Conservation (phyloP, 1,140 invertebrate species). For the Hycleus phaleratus region DNA sequence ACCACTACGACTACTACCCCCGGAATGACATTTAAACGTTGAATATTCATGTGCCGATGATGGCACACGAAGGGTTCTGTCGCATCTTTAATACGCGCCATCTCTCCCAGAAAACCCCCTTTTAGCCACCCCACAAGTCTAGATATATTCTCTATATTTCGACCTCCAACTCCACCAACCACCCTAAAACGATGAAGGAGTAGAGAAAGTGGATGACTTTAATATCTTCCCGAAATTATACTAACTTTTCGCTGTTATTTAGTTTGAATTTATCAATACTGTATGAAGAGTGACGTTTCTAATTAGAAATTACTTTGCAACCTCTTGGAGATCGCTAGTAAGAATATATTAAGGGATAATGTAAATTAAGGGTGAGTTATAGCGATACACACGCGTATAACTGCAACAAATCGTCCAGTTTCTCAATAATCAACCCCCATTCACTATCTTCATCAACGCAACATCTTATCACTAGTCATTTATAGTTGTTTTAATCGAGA, state of each 20-base stretch:
- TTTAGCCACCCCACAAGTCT: background rate
- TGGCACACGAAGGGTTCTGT: slow-evolving; percentile 18
- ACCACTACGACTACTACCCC: background rate
- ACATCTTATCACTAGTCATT: slow-evolving; percentile 23
- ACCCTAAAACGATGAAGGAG: too few species aligned
- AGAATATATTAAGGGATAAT: slow-evolving; percentile 8
- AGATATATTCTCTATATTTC: background rate
- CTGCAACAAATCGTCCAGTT: background rate
- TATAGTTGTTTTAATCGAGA: slow-evolving; percentile 26
- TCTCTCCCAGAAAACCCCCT: background rate
- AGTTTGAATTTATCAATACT: slow-evolving; percentile 17
- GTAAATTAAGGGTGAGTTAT: background rate
- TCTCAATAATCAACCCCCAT: background rate
- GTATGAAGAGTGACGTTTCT: slow-evolving; percentile 15
- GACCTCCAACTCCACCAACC: too few species aligned
- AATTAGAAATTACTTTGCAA: slow-evolving; percentile 16
- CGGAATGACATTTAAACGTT: slow-evolving; percentile 20
- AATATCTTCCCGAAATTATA: slow-evolving; percentile 20
- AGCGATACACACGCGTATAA: too few species aligned
- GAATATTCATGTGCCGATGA: slow-evolving; percentile 21
- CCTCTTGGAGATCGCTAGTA: slow-evolving; percentile 10
- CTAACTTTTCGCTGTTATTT: slow-evolving; percentile 17
- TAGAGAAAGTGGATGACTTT: slow-evolving; percentile 3
- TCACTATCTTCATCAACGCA: slow-evolving; percentile 16
- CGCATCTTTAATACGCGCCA: slow-evolving; percentile 18